phyloP scores from a whole-genome alignment of 2,113 vertebrate genomes.

The Colossoma macropomum region DNA sequence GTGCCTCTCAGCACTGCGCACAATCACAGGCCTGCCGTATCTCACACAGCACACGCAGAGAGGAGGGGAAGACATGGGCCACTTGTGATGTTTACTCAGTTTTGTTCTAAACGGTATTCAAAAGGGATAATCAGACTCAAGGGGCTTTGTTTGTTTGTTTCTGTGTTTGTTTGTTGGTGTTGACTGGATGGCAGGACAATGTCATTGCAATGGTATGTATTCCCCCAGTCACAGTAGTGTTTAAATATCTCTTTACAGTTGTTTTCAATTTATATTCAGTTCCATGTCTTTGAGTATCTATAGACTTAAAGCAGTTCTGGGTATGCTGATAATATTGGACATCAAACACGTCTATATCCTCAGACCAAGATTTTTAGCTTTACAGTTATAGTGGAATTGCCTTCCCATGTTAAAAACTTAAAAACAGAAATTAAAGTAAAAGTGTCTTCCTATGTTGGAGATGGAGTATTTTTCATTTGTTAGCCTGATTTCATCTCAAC shows the following conservation, averaged over 20 bases:
- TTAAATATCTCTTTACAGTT: not conserved
- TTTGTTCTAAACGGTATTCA: not conserved
- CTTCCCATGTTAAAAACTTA: no score
- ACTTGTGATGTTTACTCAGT: not conserved
- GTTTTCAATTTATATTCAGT: not conserved
- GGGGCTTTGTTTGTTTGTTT: not conserved
- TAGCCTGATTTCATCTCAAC: no score
- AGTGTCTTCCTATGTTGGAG: no score
- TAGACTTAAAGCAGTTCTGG: not conserved
- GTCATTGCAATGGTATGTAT: not conserved
- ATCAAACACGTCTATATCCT: not conserved
- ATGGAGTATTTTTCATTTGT: no score
- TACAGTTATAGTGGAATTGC: no score
- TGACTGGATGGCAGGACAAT: not conserved
- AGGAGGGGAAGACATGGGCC: not conserved
- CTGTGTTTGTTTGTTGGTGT: not conserved
- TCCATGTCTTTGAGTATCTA: not conserved
- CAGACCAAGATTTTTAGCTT: no score
- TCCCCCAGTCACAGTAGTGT: not conserved
- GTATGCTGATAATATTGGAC: not conserved
- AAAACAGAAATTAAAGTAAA: no score
- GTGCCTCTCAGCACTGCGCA: slow-evolving; percentile 23
- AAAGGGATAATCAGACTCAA: not conserved
- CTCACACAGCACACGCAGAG: slow-evolving; percentile 6
- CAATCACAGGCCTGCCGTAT: slow-evolving; percentile 18